phyloP scores from a whole-genome alignment of 2,113 vertebrate species.

The Atrichornis clamosus region DNA sequence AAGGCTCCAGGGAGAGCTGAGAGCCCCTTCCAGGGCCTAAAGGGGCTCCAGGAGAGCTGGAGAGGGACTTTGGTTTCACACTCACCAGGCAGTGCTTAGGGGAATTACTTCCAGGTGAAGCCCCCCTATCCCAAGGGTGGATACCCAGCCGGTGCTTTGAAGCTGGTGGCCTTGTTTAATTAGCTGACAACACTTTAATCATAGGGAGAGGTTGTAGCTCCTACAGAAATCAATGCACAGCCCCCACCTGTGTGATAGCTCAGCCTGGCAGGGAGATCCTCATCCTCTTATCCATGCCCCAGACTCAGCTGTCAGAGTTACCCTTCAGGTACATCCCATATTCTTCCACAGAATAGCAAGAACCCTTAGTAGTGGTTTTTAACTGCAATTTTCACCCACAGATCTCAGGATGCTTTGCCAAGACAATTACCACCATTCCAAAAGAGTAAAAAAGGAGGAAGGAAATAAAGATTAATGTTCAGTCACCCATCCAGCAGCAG shows the following conservation, averaged over 20 bases:
- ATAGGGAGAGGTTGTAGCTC: background rate
- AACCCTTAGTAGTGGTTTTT: background rate
- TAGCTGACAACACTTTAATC: background rate
- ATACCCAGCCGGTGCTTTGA: background rate
- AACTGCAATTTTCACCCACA: background rate
- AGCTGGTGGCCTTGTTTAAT: background rate
- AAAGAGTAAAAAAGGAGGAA: background rate
- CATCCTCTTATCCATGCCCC: background rate
- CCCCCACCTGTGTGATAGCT: background rate
- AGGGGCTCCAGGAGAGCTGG: background rate
- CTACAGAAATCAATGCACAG: background rate
- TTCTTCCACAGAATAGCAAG: background rate
- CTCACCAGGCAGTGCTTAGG: accelerated
- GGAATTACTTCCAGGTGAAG: background rate
- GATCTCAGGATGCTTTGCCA: background rate
- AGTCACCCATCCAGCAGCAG: background rate
- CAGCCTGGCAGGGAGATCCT: background rate
- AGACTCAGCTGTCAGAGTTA: background rate
- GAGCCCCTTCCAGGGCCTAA: accelerated
- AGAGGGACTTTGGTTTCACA: background rate
- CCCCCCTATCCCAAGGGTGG: background rate
- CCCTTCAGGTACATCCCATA: background rate
- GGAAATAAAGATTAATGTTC: background rate
- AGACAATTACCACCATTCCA: background rate
- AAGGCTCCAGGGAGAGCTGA: background rate